Evolutionary conservation across 1,140 invertebrate genomes (phyloP).

Genomic region (Hesperophylax magnus): DNA sequence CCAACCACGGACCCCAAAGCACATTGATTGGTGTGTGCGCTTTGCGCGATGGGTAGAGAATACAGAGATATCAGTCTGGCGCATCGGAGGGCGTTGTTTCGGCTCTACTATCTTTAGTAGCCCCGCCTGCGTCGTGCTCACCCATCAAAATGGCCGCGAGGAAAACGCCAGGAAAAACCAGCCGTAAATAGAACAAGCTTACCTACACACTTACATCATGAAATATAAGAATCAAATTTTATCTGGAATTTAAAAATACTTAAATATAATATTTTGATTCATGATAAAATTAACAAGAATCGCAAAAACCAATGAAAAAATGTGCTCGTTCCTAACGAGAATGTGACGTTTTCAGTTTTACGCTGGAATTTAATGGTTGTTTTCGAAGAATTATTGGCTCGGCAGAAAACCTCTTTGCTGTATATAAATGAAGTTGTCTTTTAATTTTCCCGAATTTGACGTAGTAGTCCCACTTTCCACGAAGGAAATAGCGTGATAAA

Average conservation of each 20-base stretch:
- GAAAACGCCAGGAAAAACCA: background rate
- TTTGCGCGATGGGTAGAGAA: background rate
- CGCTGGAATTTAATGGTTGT: background rate
- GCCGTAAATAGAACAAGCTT: too few species aligned
- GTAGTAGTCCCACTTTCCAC: background rate
- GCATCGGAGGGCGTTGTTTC: background rate
- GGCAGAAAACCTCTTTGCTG: conserved; percentile 2
- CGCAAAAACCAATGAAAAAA: too few species aligned
- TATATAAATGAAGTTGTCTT: conserved; percentile 28
- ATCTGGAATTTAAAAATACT: too few species aligned
- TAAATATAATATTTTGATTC: too few species aligned
- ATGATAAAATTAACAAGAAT: too few species aligned
- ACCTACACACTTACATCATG: too few species aligned
- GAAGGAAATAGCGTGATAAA: conserved; percentile 19
- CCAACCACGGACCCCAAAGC: too few species aligned
- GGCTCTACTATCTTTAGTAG: background rate
- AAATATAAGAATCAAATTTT: too few species aligned
- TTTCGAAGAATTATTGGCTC: conserved; percentile 27
- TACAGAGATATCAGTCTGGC: background rate
- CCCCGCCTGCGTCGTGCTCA: background rate
- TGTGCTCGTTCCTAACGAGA: too few species aligned
- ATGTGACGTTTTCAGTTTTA: background rate
- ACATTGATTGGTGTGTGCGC: background rate
- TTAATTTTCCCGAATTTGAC: background rate
- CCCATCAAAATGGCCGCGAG: background rate